phyloP scores from a whole-genome alignment of 2,888 invertebrate species.

The Syrista parreyssii region DNA sequence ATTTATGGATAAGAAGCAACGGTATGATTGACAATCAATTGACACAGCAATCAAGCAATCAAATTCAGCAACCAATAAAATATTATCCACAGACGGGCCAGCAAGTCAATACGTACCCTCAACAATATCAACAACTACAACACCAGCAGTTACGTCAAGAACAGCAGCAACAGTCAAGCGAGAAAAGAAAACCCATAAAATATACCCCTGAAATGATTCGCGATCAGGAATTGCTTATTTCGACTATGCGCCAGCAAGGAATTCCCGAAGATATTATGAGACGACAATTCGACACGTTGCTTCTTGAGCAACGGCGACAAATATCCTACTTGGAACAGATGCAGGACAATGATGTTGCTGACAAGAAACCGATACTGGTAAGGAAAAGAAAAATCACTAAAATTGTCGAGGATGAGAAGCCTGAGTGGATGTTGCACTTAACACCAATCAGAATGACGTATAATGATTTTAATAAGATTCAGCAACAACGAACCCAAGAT shows the following conservation, averaged over 20 bases:
- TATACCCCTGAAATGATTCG: conserved; percentile 53
- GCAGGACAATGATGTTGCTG: background rate
- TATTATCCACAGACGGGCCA: conserved; percentile 9
- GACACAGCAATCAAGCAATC: background rate
- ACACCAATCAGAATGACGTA: conserved; percentile 51
- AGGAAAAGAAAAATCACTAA: conserved; percentile 19
- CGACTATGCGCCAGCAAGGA: conserved; percentile 52
- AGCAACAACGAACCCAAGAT: background rate
- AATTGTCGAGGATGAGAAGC: conserved; percentile 43
- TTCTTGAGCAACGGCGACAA: conserved; percentile 53
- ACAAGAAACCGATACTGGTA: background rate
- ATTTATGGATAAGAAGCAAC: background rate
- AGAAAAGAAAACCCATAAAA: conserved; percentile 26
- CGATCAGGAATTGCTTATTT: conserved; percentile 53
- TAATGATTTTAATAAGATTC: conserved; percentile 28
- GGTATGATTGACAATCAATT: background rate
- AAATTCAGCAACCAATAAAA: conserved; percentile 7
- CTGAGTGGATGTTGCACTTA: conserved; percentile 56
- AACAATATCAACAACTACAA: conserved; percentile 12
- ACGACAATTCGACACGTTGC: conserved; percentile 52
- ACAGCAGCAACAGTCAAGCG: background rate
- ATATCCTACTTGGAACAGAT: conserved; percentile 26
- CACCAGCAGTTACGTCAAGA: background rate
- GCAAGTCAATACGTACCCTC: conserved; percentile 1
- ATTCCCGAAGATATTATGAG: conserved; percentile 50